phyloP scores from a whole-genome alignment of 2,888 invertebrate genomes.

The Machimus rusticus region DNA sequence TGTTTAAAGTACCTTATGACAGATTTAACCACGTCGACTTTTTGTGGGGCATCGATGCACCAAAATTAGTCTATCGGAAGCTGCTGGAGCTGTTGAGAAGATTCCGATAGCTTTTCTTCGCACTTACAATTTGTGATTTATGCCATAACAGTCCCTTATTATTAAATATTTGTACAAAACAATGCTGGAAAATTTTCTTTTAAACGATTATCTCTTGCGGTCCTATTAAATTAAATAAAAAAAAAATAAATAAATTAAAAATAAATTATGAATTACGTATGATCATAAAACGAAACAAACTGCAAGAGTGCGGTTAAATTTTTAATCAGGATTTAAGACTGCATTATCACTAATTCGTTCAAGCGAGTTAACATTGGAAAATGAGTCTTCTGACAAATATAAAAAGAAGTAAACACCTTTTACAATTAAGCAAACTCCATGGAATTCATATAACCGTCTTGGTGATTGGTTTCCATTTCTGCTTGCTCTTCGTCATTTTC shows the following conservation, averaged over 20 bases:
- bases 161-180: neutral
- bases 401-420: neutral
- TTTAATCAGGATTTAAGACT: neutral
- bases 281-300: neutral
- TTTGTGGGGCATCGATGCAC: constrained; percentile 71
- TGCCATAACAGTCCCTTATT: constrained; percentile 17
- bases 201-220: neutral
- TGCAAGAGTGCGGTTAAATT: neutral
- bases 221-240: neutral
- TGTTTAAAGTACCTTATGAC: constrained; percentile 69
- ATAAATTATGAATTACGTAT: neutral
- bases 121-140: neutral
- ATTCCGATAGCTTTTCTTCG: neutral
- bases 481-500: neutral
- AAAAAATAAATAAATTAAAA: neutral
- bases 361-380: neutral
- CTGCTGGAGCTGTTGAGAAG: constrained; percentile 59
- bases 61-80: constrained; percentile 67
- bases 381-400: neutral
- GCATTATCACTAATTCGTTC: neutral
- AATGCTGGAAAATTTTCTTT: neutral
- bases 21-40: constrained; percentile 80
- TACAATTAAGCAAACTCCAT: neutral
- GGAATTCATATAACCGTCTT: neutral
- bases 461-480: neutral